Conservation (phyloP, 1,140 invertebrate species). For the Phortica variegata region DNA sequence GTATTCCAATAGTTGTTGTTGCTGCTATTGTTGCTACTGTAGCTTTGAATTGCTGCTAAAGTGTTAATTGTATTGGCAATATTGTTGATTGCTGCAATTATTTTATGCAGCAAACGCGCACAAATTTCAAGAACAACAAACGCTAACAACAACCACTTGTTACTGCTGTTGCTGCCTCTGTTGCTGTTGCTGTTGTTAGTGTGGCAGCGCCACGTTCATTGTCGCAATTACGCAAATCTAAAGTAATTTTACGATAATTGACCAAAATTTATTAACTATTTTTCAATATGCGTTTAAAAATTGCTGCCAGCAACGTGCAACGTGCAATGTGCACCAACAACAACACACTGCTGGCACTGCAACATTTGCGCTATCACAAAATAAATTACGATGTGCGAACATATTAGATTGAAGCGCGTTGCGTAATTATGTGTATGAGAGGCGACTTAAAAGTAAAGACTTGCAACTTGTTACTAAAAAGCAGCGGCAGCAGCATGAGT, state of each 20-base stretch:
- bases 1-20: no score
- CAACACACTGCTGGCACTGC: constrained; percentile 13
- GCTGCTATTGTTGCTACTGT: constrained; percentile 3
- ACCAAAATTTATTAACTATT: constrained; percentile 40
- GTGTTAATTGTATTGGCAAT: constrained; percentile 42
- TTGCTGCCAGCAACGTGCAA: background rate
- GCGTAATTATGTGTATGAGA: no score
- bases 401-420: constrained; percentile 34
- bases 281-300: background rate
- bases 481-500: no score
- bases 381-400: constrained; percentile 56
- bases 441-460: no score
- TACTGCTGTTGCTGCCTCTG: constrained; percentile 3
- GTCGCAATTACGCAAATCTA: constrained; percentile 50
- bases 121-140: no score
- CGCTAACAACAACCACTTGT: constrained; percentile 12
- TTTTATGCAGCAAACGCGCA: no score
- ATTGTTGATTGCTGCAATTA: constrained; percentile 22
- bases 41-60: constrained; percentile 27
- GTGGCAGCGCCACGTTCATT: no score
- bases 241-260: constrained; percentile 55
- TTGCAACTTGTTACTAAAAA: no score
- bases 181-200: background rate
- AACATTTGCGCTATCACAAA: background rate
- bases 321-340: background rate